Evolutionary conservation across 2,888 invertebrate species (phyloP).

Genomic region (Drosophila neotestacea): DNA sequence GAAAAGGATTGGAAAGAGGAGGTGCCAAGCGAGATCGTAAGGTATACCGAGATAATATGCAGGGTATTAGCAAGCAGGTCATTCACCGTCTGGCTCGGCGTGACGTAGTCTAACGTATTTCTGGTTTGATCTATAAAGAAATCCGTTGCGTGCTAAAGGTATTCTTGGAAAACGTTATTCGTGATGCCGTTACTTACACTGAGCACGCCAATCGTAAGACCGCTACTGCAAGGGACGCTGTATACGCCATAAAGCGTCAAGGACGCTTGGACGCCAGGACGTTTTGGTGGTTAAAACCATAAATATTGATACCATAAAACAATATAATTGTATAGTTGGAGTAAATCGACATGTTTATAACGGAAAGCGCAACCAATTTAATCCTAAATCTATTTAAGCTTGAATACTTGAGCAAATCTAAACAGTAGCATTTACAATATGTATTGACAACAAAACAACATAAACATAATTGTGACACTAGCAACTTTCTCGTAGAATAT

Average conservation of each 20-base stretch:
- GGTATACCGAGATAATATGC: conserved; percentile 91
- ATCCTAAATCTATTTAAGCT: conserved; percentile 33
- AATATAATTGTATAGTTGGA: conserved; percentile 17
- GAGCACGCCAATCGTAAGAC: conserved; percentile 95
- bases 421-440: conserved; percentile 46
- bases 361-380: conserved; percentile 20
- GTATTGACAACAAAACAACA: conserved; percentile 54
- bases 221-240: conserved; percentile 95
- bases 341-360: conserved; percentile 28
- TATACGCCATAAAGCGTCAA: conserved; percentile 93
- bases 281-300: conserved; percentile 89
- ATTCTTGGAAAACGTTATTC: conserved; percentile 93
- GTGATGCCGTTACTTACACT: conserved; percentile 94
- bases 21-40: conserved; percentile 94
- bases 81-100: conserved; percentile 91
- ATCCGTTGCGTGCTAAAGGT: conserved; percentile 92
- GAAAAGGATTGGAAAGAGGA: conserved; percentile 92
- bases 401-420: conserved; percentile 43
- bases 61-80: conserved; percentile 92
- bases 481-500: conserved; percentile 22
- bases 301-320: not conserved
- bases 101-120: conserved; percentile 90
- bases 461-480: conserved; percentile 31
- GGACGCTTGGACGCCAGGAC: conserved; percentile 90
- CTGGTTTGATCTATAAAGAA: conserved; percentile 92